Percentiles rank a stretch among this genome's conserved stretches.
Conservation (phyloP, 2,797 vertebrate genomes). For the Rhinichthys osculus region DNA sequence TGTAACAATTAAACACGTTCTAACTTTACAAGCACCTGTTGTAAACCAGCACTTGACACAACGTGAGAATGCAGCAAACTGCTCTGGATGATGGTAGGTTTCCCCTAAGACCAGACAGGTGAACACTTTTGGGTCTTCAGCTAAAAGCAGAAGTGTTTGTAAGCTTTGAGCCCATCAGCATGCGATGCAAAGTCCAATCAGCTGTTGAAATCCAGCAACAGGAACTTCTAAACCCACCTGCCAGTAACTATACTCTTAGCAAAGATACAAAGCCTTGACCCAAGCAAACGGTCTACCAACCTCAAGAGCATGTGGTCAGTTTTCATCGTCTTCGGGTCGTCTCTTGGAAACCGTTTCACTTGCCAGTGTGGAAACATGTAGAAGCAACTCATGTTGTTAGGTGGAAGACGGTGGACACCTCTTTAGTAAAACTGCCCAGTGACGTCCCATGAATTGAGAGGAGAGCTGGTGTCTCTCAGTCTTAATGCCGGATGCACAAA, state of each 20-base stretch:
- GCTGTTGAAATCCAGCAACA: conserved; percentile 49
- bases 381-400: conserved; percentile 53
- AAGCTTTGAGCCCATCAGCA: conserved; percentile 16
- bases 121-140: conserved; percentile 1
- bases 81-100: neutral
- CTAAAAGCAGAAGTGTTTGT: conserved; percentile 35
- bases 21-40: conserved; percentile 41
- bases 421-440: neutral
- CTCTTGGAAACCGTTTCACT: conserved; percentile 17
- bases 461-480: neutral
- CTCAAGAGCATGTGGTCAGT: conserved; percentile 46
- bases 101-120: conserved; percentile 12
- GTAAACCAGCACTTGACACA: neutral
- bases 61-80: neutral
- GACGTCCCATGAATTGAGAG: conserved; percentile 50
- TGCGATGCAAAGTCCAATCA: conserved; percentile 47
- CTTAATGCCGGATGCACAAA: conserved; percentile 14
- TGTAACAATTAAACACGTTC: conserved; percentile 33
- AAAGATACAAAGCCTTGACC: conserved; percentile 39
- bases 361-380: conserved; percentile 49
- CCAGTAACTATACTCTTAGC: conserved; percentile 38
- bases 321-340: conserved; percentile 22
- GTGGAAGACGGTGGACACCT: conserved; percentile 4
- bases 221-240: conserved; percentile 44
- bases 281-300: conserved; percentile 54